Conservation (phyloP, 2,888 invertebrate genomes). For the Atherix ibis region DNA sequence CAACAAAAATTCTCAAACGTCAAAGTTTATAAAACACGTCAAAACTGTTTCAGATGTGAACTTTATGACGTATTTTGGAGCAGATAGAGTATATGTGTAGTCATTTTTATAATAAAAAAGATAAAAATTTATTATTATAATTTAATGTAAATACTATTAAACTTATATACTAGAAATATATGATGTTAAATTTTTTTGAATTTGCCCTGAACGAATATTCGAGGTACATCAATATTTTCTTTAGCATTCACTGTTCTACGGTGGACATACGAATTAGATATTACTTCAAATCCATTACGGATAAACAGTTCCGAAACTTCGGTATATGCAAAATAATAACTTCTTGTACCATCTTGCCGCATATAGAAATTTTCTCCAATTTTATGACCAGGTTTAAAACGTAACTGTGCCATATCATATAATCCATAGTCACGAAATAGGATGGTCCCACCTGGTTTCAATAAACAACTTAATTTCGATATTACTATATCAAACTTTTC, state of each 20-base stretch:
- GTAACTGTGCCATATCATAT: constrained; percentile 88
- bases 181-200: constrained; percentile 45
- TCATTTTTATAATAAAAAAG: no score
- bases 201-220: constrained; percentile 88
- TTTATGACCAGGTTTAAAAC: constrained; percentile 87
- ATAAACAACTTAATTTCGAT: constrained; percentile 44
- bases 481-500: constrained; percentile 52
- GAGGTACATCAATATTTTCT: constrained; percentile 76
- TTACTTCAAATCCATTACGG: constrained; percentile 51
- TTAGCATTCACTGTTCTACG: constrained; percentile 83
- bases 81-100: no score
- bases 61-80: no score
- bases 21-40: no score
- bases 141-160: no score
- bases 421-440: constrained; percentile 88
- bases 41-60: no score
- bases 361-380: constrained; percentile 86
- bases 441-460: constrained; percentile 63
- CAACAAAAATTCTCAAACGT: no score
- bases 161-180: no score
- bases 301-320: constrained; percentile 49
- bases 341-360: constrained; percentile 90
- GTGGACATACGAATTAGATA: constrained; percentile 62
- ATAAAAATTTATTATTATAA: no score
- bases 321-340: constrained; percentile 66